A percentile compares a stretch with the other conserved stretches of the same genome.
These are phyloP conservation scores for Zygothrica quintamaculata DNA, from an alignment of 2,888 invertebrate species.

Conservation along the genomic window DNA sequence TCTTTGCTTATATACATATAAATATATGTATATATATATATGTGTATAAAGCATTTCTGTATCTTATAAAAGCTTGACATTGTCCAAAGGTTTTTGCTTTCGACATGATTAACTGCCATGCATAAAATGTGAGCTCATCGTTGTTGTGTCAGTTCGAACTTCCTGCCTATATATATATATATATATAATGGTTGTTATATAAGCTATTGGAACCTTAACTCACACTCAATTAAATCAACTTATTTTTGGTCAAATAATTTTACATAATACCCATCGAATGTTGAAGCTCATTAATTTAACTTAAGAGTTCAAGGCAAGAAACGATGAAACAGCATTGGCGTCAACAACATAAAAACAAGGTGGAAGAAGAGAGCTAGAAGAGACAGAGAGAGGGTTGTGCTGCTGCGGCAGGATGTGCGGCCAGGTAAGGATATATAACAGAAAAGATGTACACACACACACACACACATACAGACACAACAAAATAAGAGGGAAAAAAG, in stretches of 20 bases:
- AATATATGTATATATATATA: no score
- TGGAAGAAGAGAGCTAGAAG: constrained; percentile 24
- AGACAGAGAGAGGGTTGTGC: constrained; percentile 34
- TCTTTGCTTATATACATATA: no score
- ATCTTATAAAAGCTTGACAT: no score
- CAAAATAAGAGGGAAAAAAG: no score
- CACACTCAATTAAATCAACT: constrained; percentile 76
- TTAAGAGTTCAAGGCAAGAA: constrained; percentile 62
- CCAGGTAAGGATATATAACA: constrained; percentile 55
- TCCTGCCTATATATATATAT: constrained; percentile 37
- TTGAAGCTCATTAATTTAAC: constrained; percentile 75
- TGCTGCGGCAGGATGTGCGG: constrained; percentile 45
- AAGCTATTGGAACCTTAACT: constrained; percentile 48
- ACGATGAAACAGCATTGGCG: constrained; percentile 3
- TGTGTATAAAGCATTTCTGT: not conserved
- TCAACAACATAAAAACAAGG: constrained; percentile 14
- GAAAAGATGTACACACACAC: constrained; percentile 33
- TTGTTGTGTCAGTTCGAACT: constrained; percentile 45
- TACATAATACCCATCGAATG: constrained; percentile 62
- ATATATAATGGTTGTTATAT: constrained; percentile 34
- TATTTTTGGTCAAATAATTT: constrained; percentile 80
- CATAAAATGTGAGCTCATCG: constrained; percentile 48
- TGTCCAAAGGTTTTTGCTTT: constrained; percentile 6
- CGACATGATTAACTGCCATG: constrained; percentile 49
- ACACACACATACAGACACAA: no score